Evolutionary conservation across 2,113 vertebrate species (phyloP), one percentile per base, ranked within the genome.

Genomic region (zebrafish (Danio rerio)): DNA sequence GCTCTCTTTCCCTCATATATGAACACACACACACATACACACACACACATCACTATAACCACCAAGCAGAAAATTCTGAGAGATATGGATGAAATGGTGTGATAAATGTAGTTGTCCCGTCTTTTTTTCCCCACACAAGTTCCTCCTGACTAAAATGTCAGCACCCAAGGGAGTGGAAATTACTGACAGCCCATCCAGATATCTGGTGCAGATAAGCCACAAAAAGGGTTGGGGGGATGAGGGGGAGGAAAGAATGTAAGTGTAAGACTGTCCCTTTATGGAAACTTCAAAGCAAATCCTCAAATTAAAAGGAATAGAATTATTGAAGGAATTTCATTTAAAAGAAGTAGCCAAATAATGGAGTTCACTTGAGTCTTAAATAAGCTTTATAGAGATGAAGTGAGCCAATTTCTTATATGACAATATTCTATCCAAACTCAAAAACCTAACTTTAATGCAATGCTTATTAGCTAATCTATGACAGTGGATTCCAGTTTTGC

Each of bases 51-150:
- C 55, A 71, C 13, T 12, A 20, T 45, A 43, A 55, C 77, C 61
- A 71, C 68, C 21, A 18, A 69, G 72, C 45, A 63, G 66, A 78
- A 85, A 85, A 81, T 72, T 47, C 68, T 71, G 56, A 77, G 12
- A 81, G 43, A 80, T 69, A 20, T 82, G 42, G 52, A 84, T 74
- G 82, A 81, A 88, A 78, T 65, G 68, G 63, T 71, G 66, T 85
- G 85, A 79, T 81, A 85, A 86, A 88, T 72, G 69, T 42, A 78
- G 71, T 40, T 81, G 40, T 65, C 65, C 59, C 52, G 16, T 58
- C 56, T 56, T 13, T 78, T 61, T 78, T 61, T 16, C 12, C 49
- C 78, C 59, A 13, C 52, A 43, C 21, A 81, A 47, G 45, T 72
- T 81, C 59, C 20, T 49, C 20, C 84, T 10, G 58, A 78, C 55